These are phyloP conservation scores for Ochlodes sylvanus DNA, from an alignment of 2,888 invertebrate species.

Conservation along the genomic window DNA sequence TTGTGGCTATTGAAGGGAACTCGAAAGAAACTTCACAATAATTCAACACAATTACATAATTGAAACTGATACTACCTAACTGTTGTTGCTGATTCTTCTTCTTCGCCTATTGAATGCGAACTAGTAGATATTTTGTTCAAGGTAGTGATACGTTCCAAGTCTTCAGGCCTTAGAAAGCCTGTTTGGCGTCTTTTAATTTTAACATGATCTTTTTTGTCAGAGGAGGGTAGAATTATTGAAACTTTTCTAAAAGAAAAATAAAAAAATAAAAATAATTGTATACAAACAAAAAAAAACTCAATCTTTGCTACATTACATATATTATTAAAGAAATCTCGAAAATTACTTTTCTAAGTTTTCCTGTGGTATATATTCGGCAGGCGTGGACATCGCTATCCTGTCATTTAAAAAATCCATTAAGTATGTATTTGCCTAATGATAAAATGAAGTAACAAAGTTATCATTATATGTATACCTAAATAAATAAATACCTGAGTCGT, in stretches of 20 bases:
- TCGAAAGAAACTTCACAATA: neutral
- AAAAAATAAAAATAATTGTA: constrained; percentile 20
- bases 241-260: constrained; percentile 58
- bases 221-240: constrained; percentile 52
- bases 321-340: neutral
- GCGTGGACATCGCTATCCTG: constrained; percentile 50
- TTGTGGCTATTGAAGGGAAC: neutral
- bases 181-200: constrained; percentile 66
- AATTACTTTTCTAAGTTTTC: constrained; percentile 52
- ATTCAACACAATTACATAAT: neutral
- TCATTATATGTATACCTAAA: no score
- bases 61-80: constrained; percentile 11
- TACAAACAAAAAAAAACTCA: constrained; percentile 14
- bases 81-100: constrained; percentile 45
- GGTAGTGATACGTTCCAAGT: constrained; percentile 51
- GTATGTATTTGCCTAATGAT: no score
- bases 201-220: constrained; percentile 38
- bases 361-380: constrained; percentile 45
- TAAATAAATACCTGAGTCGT: constrained; percentile 42
- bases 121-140: constrained; percentile 39
- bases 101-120: constrained; percentile 39
- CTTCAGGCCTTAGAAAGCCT: constrained; percentile 59
- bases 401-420: constrained; percentile 37
- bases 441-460: neutral
- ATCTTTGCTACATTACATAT: no score